phyloP scores from a whole-genome alignment of 2,888 invertebrate species.

The Geophilus truncorum region DNA sequence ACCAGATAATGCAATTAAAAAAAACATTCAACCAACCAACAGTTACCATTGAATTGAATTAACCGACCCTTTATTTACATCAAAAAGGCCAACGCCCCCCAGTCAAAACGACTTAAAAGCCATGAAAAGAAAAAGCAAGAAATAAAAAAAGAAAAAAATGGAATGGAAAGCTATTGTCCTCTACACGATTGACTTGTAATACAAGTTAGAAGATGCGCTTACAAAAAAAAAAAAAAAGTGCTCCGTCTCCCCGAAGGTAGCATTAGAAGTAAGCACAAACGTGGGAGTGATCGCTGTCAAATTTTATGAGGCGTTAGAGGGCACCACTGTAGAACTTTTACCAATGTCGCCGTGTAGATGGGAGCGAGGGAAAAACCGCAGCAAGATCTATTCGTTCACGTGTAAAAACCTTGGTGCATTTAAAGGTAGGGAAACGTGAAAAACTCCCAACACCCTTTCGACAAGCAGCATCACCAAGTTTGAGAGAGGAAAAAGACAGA shows the following conservation, averaged over 20 bases:
- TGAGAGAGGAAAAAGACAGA: background rate
- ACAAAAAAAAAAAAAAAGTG: background rate
- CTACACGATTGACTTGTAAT: constrained; percentile 1
- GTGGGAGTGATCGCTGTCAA: constrained; percentile 27
- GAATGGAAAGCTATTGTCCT: background rate
- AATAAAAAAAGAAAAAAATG: background rate
- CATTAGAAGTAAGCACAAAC: constrained; percentile 25
- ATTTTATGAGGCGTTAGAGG: constrained; percentile 27
- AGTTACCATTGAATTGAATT: no score
- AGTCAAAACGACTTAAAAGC: no score
- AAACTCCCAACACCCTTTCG: background rate
- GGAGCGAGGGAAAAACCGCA: constrained; percentile 8
- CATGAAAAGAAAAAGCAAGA: background rate
- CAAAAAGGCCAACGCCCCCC: no score
- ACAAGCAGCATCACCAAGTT: background rate
- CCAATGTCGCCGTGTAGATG: constrained; percentile 25
- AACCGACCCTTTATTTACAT: no score
- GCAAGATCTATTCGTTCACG: constrained; percentile 18
- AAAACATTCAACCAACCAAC: no score
- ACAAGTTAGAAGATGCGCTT: constrained; percentile 21
- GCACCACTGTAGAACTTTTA: constrained; percentile 24
- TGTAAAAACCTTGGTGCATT: constrained; percentile 12
- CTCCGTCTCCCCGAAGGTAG: constrained; percentile 18
- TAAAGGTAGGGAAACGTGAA: background rate
- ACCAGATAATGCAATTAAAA: no score